Evolutionary conservation across 2,888 invertebrate genomes (phyloP), one percentile per base, ranked within the genome.

Genomic region (Andrena trimmerana): DNA sequence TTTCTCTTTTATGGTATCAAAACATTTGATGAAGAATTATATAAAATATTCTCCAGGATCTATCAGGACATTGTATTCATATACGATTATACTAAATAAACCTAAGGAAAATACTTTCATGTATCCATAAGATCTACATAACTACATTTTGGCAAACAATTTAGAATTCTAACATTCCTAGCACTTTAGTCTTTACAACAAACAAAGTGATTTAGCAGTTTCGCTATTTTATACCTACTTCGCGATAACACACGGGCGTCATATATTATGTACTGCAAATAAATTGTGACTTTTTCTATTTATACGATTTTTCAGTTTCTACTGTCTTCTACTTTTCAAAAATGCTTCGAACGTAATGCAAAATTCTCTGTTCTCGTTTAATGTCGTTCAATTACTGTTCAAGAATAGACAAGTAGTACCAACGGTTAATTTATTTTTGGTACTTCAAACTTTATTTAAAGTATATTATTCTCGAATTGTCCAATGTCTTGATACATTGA

Each of bases 231-330:
- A 29, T 75, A 75, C 50, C 31, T 76, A 70, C 31, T 52, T 81
- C 42, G 59, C 27, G 29, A 27, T 50, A 60, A 62, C 62, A 24
- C 29, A 48, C 24, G 8, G 33, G 68, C 20, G 20, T 67, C n/a
- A 36, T 36, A 50, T 68, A 31, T 63, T 65, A 33, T 74, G 60
- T 74, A 66, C 33, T 42, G 20, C 50, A 81, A 81, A 81, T 81
- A 81, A 81, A 81, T 48, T 70, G 50, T 65, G 65, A 59, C 36
- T 31, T 78, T 73, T 73, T 70, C 66, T 71, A 57, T 75, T 71
- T 65, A 73, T 36, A 71, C 63, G 0, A 63, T 36, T 85, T 66
- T 27, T 67, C 31, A 20, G 16, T 16, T 16, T 42, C 13, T 13
- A 42, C 42, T 42, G 4, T 42, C 42, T 42, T 70, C 36, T 24